These are phyloP conservation scores for Heliconius hermathena DNA, from an alignment of 1,140 invertebrate genomes.

Conservation along the genomic window DNA sequence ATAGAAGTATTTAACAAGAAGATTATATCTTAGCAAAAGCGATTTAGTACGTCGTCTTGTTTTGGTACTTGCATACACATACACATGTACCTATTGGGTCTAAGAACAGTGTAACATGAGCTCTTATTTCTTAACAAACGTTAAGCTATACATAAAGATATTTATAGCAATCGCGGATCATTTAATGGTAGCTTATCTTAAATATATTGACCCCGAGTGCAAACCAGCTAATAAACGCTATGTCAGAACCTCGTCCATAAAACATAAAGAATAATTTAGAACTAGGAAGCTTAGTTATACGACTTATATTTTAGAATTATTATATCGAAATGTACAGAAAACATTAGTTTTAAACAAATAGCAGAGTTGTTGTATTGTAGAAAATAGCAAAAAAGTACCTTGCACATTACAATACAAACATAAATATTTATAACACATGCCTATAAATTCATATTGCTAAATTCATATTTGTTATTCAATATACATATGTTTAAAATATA, in stretches of 20 bases:
- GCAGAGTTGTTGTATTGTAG: too few species aligned
- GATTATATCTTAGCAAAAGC: conserved; percentile 80
- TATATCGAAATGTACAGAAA: too few species aligned
- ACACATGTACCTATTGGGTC: conserved; percentile 55
- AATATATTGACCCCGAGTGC: conserved; percentile 77
- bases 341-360: too few species aligned
- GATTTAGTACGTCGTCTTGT: conserved; percentile 77
- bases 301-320: conserved; percentile 43
- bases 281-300: conserved; percentile 59
- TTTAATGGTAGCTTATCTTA: conserved; percentile 58
- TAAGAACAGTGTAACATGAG: conserved; percentile 49
- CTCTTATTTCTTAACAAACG: conserved; percentile 26
- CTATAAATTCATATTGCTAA: too few species aligned
- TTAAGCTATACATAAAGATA: not conserved
- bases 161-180: conserved; percentile 43
- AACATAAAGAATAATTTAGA: conserved; percentile 77
- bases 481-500: too few species aligned
- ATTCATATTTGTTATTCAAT: too few species aligned
- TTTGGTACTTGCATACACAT: conserved; percentile 72
- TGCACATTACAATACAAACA: too few species aligned
- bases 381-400: too few species aligned
- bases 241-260: conserved; percentile 73
- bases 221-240: conserved; percentile 58
- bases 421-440: too few species aligned
- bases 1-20: conserved; percentile 77